Conservation (phyloP, 2,888 invertebrate species). For the Drosophila pseudotalamancana region DNA sequence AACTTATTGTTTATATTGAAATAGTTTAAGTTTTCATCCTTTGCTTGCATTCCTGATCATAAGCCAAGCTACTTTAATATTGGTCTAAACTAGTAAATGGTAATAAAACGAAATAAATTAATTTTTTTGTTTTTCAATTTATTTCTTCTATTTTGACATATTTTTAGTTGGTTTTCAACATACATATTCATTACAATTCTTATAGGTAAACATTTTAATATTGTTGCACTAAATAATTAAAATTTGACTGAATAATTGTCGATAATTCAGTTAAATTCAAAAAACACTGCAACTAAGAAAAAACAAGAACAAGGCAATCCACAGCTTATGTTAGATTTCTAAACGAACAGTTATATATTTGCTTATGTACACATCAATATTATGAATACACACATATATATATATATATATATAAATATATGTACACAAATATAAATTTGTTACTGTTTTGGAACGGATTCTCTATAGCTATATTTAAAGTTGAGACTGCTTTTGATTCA, state of each 20-base stretch:
- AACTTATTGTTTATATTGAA: too few relatives aligned
- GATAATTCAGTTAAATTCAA: background rate
- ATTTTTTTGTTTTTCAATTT: background rate
- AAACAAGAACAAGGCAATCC: conserved; percentile 16
- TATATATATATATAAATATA: background rate
- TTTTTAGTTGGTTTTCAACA: conserved; percentile 8
- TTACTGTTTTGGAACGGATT: conserved; percentile 46
- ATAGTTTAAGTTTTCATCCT: too few relatives aligned
- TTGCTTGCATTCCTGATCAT: too few relatives aligned
- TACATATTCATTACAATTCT: conserved; percentile 23
- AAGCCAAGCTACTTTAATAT: too few relatives aligned
- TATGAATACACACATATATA: background rate
- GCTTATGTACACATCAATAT: conserved; percentile 29
- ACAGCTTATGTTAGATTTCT: background rate
- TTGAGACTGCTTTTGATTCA: background rate
- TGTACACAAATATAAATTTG: conserved; percentile 7
- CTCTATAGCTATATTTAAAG: conserved; percentile 13
- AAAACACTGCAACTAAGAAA: background rate
- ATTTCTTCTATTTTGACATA: conserved; percentile 19
- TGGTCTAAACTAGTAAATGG: too few relatives aligned
- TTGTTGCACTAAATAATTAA: conserved; percentile 17
- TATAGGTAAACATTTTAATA: conserved; percentile 16
- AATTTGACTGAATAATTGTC: conserved; percentile 19
- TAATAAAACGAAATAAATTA: too few relatives aligned
- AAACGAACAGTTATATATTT: background rate